These are phyloP conservation scores for Lycopodina hypogea DNA, from an alignment of 37 sponge, comb jelly and placozoan species.

Conservation along the genomic window DNA sequence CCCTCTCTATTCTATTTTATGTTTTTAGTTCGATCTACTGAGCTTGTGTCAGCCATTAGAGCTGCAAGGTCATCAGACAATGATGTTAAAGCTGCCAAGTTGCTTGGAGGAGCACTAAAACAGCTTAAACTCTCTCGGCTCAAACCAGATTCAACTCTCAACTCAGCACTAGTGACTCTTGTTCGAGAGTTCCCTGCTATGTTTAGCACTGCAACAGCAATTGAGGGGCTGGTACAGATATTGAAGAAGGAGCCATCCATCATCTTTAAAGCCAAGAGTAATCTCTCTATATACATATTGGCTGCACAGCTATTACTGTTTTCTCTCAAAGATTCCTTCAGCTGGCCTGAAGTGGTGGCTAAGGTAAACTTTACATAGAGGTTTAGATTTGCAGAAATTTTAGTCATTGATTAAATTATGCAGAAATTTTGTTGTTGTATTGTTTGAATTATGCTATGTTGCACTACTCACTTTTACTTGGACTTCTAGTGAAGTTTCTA, in stretches of 20 bases:
- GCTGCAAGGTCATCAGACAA: conserved; percentile 32
- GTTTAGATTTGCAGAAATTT: background rate
- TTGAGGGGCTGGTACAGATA: conserved; percentile 63
- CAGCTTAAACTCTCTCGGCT: conserved; percentile 72
- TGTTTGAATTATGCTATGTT: too few species aligned
- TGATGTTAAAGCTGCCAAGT: conserved; percentile 17
- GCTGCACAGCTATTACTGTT: conserved; percentile 55
- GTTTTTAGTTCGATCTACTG: conserved; percentile 56
- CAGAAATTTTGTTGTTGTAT: too few species aligned
- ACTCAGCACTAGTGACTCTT: conserved; percentile 38
- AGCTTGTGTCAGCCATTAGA: conserved; percentile 42
- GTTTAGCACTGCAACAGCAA: conserved; percentile 32
- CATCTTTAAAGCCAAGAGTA: conserved; percentile 65
- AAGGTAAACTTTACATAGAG: conserved; percentile 38
- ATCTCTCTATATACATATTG: conserved; percentile 55
- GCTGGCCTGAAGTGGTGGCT: conserved; percentile 86
- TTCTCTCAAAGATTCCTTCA: conserved; percentile 54
- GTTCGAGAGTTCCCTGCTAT: conserved; percentile 28
- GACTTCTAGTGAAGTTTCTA: too few species aligned
- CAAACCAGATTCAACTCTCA: conserved; percentile 61
- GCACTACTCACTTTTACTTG: too few species aligned
- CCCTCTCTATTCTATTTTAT: too few species aligned
- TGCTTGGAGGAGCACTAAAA: conserved; percentile 48
- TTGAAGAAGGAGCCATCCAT: conserved; percentile 56
- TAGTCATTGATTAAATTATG: background rate